phyloP scores from a whole-genome alignment of 2,888 invertebrate species.

The Tortricodes alternella region DNA sequence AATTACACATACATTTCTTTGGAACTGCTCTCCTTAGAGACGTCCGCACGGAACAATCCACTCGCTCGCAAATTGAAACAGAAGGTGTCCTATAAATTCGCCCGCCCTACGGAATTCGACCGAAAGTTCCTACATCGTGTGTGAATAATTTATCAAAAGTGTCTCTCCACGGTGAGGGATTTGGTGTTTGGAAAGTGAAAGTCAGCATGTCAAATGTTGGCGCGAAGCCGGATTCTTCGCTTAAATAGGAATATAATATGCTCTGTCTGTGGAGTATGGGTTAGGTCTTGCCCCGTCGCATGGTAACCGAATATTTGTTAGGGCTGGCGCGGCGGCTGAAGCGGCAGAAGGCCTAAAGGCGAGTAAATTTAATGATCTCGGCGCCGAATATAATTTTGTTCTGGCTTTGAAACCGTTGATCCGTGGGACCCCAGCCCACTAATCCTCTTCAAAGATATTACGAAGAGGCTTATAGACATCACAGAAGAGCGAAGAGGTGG shows the following conservation, averaged over 20 bases:
- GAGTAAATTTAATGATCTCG: too few relatives aligned
- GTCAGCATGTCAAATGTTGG: conserved; percentile 7
- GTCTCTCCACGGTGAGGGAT: conserved; percentile 15
- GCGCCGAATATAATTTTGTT: too few relatives aligned
- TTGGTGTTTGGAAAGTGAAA: conserved; percentile 18
- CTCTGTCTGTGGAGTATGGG: neutral
- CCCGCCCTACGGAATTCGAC: conserved; percentile 58
- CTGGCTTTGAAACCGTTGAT: too few relatives aligned
- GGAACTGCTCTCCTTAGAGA: conserved; percentile 8
- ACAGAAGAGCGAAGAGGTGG: too few relatives aligned
- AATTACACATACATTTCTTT: conserved; percentile 3
- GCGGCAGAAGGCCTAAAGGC: too few relatives aligned
- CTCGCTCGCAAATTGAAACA: conserved; percentile 72
- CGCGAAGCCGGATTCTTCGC: neutral
- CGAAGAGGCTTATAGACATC: too few relatives aligned
- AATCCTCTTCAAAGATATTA: too few relatives aligned
- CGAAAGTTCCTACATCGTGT: conserved; percentile 53
- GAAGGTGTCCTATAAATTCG: conserved; percentile 74
- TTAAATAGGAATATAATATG: neutral
- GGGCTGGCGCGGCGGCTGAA: too few relatives aligned
- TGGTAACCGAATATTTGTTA: too few relatives aligned
- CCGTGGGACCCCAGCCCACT: too few relatives aligned
- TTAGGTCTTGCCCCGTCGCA: too few relatives aligned
- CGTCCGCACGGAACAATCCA: conserved; percentile 40
- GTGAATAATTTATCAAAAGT: conserved; percentile 64